Conservation (phyloP, 2,888 invertebrate genomes). For the Tenthredo scrophulariae region DNA sequence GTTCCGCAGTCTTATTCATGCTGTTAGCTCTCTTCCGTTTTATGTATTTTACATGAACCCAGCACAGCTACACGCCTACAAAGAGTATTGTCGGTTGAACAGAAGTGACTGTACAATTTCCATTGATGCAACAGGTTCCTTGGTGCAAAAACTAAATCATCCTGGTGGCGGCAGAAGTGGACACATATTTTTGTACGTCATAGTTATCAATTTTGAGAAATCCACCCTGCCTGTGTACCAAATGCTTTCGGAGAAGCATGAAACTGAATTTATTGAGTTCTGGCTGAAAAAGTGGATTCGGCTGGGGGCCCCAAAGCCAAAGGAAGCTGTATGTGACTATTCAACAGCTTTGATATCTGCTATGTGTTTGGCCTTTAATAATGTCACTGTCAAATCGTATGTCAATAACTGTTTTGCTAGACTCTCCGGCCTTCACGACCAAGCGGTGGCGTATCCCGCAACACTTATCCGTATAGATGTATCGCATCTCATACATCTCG, state of each 20-base stretch:
- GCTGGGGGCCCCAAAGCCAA: conserved; percentile 45
- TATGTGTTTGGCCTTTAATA: conserved; percentile 52
- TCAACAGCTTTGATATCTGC: conserved; percentile 54
- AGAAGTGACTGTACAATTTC: conserved; percentile 39
- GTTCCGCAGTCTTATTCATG: conserved; percentile 56
- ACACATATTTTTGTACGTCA: conserved; percentile 49
- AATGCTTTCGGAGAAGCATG: conserved; percentile 55
- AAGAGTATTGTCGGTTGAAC: conserved; percentile 51
- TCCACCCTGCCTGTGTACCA: conserved; percentile 28
- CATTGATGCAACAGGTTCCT: conserved; percentile 57
- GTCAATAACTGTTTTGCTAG: conserved; percentile 33
- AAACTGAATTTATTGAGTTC: conserved; percentile 44
- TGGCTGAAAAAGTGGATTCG: conserved; percentile 50
- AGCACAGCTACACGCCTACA: conserved; percentile 56
- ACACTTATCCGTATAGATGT: conserved; percentile 57
- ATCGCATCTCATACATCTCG: conserved; percentile 58
- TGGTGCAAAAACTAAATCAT: conserved; percentile 21
- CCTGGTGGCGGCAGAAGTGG: neutral
- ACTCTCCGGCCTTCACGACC: neutral
- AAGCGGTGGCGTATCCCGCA: neutral
- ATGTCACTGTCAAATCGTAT: conserved; percentile 54
- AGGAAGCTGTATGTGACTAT: conserved; percentile 53
- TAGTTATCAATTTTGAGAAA: conserved; percentile 54
- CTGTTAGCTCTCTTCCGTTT: conserved; percentile 55
- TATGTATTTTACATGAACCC: conserved; percentile 55